phyloP scores from a whole-genome alignment of 2,113 vertebrate genomes.

The Neodon shergylaensis region DNA sequence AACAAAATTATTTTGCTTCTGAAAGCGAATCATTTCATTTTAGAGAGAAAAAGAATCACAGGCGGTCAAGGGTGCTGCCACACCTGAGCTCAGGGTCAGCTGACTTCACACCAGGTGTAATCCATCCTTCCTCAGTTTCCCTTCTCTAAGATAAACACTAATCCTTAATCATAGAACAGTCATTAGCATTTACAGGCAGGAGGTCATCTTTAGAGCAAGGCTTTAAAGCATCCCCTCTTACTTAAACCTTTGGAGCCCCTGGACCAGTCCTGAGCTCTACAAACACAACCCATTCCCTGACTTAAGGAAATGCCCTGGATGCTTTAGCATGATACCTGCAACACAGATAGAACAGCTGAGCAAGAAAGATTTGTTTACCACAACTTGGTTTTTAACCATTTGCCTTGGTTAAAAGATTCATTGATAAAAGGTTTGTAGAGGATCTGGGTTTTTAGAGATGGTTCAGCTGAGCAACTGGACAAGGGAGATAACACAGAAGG shows the following conservation, averaged over 20 bases:
- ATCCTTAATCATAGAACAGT: background rate
- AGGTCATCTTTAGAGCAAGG: background rate
- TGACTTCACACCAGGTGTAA: background rate
- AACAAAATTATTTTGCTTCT: background rate
- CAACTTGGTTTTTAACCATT: no score
- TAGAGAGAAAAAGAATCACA: background rate
- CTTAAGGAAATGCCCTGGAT: background rate
- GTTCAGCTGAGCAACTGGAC: no score
- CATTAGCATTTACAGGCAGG: background rate
- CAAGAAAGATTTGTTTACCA: no score
- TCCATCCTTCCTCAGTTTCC: background rate
- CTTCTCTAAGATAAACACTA: rapidly evolving
- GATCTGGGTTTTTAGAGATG: background rate
- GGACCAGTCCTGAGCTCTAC: background rate
- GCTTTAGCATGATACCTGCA: background rate
- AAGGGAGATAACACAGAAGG: background rate
- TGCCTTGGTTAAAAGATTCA: background rate
- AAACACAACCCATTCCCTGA: background rate
- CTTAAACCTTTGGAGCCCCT: background rate
- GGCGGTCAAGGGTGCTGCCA: background rate
- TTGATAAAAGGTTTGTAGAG: background rate
- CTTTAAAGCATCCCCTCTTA: no score
- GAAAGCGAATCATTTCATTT: background rate
- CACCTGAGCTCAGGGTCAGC: background rate
- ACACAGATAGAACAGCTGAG: background rate